Evolutionary conservation across 2,888 invertebrate genomes (phyloP).

Genomic region (Brachylomia viminalis): DNA sequence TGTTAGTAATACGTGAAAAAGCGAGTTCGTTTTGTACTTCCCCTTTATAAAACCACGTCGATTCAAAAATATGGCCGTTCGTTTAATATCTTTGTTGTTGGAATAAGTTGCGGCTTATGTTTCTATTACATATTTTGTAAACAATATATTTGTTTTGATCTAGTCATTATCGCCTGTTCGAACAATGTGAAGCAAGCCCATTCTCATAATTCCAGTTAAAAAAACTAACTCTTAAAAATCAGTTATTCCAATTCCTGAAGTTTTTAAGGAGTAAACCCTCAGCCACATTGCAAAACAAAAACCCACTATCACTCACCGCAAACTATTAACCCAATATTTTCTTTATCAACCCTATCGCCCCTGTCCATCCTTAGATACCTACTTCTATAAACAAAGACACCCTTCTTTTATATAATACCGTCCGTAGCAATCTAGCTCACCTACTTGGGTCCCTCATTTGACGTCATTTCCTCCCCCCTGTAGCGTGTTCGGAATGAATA

Average conservation of each 20-base stretch:
- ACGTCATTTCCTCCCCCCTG: conserved; percentile 46
- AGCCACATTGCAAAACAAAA: neutral
- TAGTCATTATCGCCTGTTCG: neutral
- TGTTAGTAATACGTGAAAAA: conserved; percentile 11
- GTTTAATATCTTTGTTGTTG: neutral
- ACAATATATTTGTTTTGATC: neutral
- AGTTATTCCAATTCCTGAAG: no score
- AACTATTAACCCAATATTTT: conserved; percentile 23
- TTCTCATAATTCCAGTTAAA: neutral
- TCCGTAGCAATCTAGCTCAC: conserved; percentile 57
- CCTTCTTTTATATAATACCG: conserved; percentile 48
- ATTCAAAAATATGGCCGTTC: neutral
- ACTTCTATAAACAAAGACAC: conserved; percentile 40
- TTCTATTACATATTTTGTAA: neutral
- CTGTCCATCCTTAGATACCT: neutral
- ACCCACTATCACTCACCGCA: neutral
- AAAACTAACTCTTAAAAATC: neutral
- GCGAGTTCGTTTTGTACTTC: neutral
- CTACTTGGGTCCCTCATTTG: conserved; percentile 57
- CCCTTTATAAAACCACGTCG: neutral
- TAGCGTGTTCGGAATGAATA: conserved; percentile 56
- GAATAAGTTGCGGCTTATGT: neutral
- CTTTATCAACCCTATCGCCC: conserved; percentile 14
- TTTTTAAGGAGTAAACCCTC: neutral
- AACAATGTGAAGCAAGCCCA: neutral